A percentile compares a stretch with the other conserved stretches of the same genome.
Conservation (phyloP, 1,140 invertebrate species). For the Chironomus tepperi region DNA sequence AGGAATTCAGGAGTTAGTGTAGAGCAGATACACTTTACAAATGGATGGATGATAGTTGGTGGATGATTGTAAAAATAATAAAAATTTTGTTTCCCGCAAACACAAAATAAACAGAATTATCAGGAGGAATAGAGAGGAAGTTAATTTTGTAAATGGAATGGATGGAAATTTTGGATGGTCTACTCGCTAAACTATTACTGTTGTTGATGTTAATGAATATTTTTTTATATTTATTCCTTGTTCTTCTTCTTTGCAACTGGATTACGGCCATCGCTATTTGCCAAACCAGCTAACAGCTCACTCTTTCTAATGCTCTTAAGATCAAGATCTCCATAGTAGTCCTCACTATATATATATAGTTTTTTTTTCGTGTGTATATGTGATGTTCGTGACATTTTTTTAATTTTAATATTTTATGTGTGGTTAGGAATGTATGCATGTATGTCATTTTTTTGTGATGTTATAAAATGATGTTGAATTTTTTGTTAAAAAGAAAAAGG, state of each 20-base stretch:
- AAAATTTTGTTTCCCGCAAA: too few species aligned
- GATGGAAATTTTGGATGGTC: neutral
- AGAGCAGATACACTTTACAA: too few species aligned
- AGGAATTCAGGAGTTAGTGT: too few species aligned
- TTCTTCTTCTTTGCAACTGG: slow-evolving; percentile 45
- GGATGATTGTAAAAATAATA: too few species aligned
- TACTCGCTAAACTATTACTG: neutral
- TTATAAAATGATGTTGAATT: neutral
- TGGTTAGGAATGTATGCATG: slow-evolving; percentile 41
- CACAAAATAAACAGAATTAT: neutral
- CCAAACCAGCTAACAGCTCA: slow-evolving; percentile 71
- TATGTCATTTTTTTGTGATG: slow-evolving; percentile 28
- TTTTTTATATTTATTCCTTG: slow-evolving; percentile 32
- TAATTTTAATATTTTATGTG: neutral
- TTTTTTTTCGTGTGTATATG: neutral
- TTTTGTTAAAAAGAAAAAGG: neutral
- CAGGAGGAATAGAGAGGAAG: neutral
- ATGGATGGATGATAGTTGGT: too few species aligned
- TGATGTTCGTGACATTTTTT: neutral
- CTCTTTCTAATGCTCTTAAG: slow-evolving; percentile 88
- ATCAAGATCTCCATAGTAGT: slow-evolving; percentile 92
- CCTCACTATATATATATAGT: slow-evolving; percentile 57
- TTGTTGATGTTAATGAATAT: neutral
- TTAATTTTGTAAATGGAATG: neutral
- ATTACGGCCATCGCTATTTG: slow-evolving; percentile 48